Base-by-base conservation (phyloP, 2,113 vertebrate species). In the Sebastes fasciatus region DNA sequence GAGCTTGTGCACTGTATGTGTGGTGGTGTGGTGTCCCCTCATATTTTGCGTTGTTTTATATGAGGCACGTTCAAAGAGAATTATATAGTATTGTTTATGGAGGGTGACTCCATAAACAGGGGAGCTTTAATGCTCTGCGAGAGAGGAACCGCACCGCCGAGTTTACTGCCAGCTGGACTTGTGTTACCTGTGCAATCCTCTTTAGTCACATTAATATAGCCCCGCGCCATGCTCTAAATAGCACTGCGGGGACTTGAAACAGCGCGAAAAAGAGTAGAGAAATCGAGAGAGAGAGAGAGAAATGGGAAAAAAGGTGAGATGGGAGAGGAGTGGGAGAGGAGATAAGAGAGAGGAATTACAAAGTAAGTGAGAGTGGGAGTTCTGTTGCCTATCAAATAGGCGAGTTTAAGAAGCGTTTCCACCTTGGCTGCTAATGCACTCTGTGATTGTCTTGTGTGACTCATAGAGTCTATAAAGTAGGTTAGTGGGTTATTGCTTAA, bases 11-110 rank as follows among this genome's bases (percentile, higher is more conserved):
- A 34, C 34, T 12, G 58, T 54, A 14, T 45, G 66, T 49, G 72
- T 52, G 70, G 11, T 21, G 62, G 70, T 23, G 16, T 62, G 72
- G 80, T 71, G 79, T 84, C 84, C 88, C 58, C 71, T 90, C 86
- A 66, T 79, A 89, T 90, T 92, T 87, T 85, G 85, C 26, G 2
- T 73, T 74, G 68, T 72, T 84, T 88, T 89, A 82, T 86, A 88
- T 49, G 57, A 79, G 71, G 71, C 82, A 74, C 40, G 71, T 91
- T 94, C 89, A 94, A 93, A 94, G 91, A 82, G 93, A 93, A 94
- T 93, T 80, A 77, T 80, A 86, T 57, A 92, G 90, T 63, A 70
- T 89, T 91, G 88, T 93, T 89, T 88, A 89, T 91, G 82, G 83
- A 88, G 84, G 87, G 74, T 51, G 80, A 93, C 80, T 91, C 75